Percentiles rank a stretch among this genome's conserved stretches.
Conservation (phyloP, 2,797 vertebrate species). For the Avahi laniger region DNA sequence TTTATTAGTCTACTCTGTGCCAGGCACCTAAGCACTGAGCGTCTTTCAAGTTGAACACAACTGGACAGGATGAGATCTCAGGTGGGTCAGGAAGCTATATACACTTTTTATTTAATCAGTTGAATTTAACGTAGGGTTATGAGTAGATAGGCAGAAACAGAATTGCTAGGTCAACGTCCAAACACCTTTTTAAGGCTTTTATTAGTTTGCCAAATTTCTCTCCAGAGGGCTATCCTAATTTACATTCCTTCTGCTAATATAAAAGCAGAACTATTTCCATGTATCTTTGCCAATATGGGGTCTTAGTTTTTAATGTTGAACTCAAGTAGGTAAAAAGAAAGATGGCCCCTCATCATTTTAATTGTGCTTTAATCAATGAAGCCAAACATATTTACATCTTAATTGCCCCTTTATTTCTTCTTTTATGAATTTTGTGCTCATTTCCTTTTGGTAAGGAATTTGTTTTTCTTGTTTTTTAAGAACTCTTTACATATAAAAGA, state of each 20-base stretch:
- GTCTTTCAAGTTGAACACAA: not conserved
- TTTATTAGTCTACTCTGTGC: not conserved
- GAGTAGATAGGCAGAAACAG: not conserved
- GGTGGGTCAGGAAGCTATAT: not conserved
- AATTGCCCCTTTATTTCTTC: not conserved
- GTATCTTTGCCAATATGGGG: not conserved
- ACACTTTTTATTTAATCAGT: fast-evolving
- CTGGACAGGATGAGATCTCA: not conserved
- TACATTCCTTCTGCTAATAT: not conserved
- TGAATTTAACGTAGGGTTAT: not conserved
- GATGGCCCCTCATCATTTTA: not conserved
- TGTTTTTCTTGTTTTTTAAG: constrained; percentile 10
- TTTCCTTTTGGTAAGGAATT: not conserved
- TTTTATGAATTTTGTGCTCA: not conserved
- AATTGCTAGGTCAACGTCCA: not conserved
- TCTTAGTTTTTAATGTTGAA: not conserved
- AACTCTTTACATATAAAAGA: constrained; percentile 47
- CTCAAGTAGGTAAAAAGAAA: not conserved
- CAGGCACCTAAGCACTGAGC: not conserved
- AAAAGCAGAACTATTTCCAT: not conserved
- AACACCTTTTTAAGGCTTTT: not conserved
- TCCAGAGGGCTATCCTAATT: not conserved
- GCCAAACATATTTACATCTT: not conserved
- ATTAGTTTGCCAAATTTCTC: not conserved
- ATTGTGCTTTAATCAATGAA: not conserved